These are phyloP conservation scores for Cyprinodon tularosa DNA, from an alignment of 2,113 vertebrate species.

Conservation along the genomic window DNA sequence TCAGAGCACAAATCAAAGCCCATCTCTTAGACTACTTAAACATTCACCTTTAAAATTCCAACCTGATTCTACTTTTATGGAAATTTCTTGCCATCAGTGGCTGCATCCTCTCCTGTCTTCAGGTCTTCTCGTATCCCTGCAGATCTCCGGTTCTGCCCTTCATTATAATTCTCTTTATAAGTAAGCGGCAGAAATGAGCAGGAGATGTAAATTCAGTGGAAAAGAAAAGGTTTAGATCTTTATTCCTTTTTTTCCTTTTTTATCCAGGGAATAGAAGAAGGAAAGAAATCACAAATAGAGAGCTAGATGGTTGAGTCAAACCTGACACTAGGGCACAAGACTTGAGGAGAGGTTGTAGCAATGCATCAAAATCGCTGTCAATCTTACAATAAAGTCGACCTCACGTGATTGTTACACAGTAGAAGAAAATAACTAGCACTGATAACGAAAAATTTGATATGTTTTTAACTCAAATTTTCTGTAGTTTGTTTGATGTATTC, in stretches of 20 bases:
- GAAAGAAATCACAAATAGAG: slow-evolving; percentile 43
- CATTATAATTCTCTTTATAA: slow-evolving; percentile 99
- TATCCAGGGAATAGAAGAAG: slow-evolving; percentile 71
- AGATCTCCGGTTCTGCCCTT: slow-evolving; percentile 92
- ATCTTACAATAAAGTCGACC: not conserved
- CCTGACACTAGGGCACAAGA: slow-evolving; percentile 69
- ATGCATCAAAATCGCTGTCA: slow-evolving; percentile 48
- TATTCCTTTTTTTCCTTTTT: slow-evolving; percentile 48
- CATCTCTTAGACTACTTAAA: slow-evolving; percentile 99
- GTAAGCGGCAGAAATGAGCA: slow-evolving; percentile 91
- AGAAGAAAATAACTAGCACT: not conserved
- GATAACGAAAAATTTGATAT: not conserved
- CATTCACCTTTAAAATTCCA: slow-evolving; percentile 99
- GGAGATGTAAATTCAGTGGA: slow-evolving; percentile 95
- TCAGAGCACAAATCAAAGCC: slow-evolving; percentile 98
- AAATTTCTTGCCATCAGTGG: slow-evolving; percentile 97
- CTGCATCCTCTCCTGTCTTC: slow-evolving; percentile 96
- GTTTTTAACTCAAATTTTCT: too few relatives aligned
- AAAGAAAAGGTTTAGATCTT: slow-evolving; percentile 94
- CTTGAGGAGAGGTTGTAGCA: slow-evolving; percentile 40
- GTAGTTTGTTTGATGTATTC: too few relatives aligned
- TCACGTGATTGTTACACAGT: slow-evolving; percentile 4
- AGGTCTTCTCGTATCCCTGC: slow-evolving; percentile 92
- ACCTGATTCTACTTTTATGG: slow-evolving; percentile 99
- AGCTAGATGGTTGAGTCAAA: slow-evolving; percentile 60